Percentiles rank a stretch among this genome's conserved stretches.
These are phyloP conservation scores for Cephus sareptanus DNA, from an alignment of 2,888 invertebrate species.

Conservation along the genomic window DNA sequence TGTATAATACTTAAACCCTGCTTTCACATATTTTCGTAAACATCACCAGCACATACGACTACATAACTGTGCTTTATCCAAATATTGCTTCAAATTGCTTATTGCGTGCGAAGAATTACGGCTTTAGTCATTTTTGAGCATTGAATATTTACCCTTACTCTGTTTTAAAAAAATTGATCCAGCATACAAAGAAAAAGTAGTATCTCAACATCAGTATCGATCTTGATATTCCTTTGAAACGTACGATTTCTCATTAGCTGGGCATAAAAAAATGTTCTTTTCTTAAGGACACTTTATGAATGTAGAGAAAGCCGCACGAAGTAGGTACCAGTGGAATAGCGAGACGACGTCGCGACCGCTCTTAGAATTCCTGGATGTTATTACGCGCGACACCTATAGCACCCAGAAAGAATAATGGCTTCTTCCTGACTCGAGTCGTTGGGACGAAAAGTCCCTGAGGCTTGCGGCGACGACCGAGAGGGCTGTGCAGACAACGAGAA, in stretches of 20 bases:
- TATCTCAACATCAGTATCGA: too few relatives aligned
- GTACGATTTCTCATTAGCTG: too few relatives aligned
- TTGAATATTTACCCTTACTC: too few relatives aligned
- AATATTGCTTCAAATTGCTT: too few relatives aligned
- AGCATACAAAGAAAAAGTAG: too few relatives aligned
- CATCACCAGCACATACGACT: too few relatives aligned
- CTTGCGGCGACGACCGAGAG: slow-evolving; percentile 20
- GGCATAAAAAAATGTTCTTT: neutral
- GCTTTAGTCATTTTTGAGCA: too few relatives aligned
- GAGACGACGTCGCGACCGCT: slow-evolving; percentile 6
- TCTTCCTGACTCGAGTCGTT: slow-evolving; percentile 33
- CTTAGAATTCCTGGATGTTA: slow-evolving; percentile 40
- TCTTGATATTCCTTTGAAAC: too few relatives aligned
- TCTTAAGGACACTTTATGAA: neutral
- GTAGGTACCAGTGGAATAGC: neutral
- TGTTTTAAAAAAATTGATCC: too few relatives aligned
- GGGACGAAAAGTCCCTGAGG: slow-evolving; percentile 49
- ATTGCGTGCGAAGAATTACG: too few relatives aligned
- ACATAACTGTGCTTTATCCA: too few relatives aligned
- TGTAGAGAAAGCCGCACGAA: neutral
- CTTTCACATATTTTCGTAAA: neutral
- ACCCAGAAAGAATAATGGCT: slow-evolving; percentile 55
- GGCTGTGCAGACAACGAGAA: neutral
- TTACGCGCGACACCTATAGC: slow-evolving; percentile 51
- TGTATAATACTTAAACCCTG: neutral